These are phyloP conservation scores for Gandaritis pyraliata DNA, from an alignment of 2,888 invertebrate species.

Conservation along the genomic window DNA sequence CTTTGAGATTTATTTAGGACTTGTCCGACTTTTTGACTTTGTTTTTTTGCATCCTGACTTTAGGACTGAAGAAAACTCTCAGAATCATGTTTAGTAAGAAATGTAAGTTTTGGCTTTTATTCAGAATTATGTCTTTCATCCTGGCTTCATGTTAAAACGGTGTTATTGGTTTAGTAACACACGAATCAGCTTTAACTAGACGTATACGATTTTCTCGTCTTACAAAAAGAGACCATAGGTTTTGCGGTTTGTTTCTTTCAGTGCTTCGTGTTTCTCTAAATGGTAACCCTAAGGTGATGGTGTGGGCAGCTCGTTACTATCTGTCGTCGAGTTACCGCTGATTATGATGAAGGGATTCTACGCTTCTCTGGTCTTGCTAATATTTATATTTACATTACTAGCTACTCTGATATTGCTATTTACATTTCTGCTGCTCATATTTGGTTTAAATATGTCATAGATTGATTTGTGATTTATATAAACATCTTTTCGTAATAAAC, in stretches of 20 bases:
- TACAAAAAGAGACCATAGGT: no score
- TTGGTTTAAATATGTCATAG: constrained; percentile 6
- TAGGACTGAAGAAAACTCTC: background rate
- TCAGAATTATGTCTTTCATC: no score
- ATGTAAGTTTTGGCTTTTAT: no score
- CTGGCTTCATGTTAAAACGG: no score
- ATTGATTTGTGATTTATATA: background rate
- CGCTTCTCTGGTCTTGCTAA: constrained; percentile 14
- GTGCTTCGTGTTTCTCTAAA: no score
- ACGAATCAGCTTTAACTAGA: no score
- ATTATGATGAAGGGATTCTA: constrained; percentile 31
- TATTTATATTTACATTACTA: constrained; percentile 15
- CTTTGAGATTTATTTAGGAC: background rate
- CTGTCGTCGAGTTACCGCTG: constrained; percentile 29
- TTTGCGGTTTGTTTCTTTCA: no score
- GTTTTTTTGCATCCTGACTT: background rate
- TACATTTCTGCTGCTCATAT: background rate
- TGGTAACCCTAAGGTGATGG: constrained; percentile 3
- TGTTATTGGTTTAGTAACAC: no score
- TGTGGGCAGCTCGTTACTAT: constrained; percentile 31
- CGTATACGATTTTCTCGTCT: no score
- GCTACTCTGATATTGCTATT: no score
- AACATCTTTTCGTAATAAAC: no score
- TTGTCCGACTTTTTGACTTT: background rate
- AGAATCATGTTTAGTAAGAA: background rate